Conservation (phyloP, 2,888 invertebrate genomes). For the Linyphia triangularis region DNA sequence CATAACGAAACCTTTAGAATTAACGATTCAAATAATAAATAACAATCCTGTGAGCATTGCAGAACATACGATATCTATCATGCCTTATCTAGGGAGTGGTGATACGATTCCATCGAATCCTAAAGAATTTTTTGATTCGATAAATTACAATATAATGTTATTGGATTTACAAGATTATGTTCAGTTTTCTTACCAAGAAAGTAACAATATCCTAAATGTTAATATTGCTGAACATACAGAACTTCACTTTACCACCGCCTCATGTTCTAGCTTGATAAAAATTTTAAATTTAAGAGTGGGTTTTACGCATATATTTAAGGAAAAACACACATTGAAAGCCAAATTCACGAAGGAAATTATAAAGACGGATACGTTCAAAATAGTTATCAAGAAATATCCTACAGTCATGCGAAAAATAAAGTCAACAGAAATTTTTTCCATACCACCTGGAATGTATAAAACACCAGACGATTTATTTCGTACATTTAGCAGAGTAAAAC, state of each 20-base stretch:
- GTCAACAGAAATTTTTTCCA: not conserved
- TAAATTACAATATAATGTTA: conserved; percentile 5
- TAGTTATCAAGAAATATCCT: not conserved
- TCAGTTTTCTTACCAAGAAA: not conserved
- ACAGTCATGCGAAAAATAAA: not conserved
- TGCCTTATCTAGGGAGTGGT: not conserved
- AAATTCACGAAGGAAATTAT: not conserved
- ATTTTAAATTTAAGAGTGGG: not conserved
- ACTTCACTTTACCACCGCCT: not conserved
- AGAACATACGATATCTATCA: not conserved
- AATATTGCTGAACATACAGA: not conserved
- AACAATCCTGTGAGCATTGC: not conserved
- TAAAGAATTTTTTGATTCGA: not conserved
- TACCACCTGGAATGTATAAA: conserved; percentile 33
- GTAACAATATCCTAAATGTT: not conserved
- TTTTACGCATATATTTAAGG: not conserved
- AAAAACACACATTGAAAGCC: not conserved
- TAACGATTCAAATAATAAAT: not conserved
- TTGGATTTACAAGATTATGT: not conserved
- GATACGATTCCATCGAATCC: not conserved
- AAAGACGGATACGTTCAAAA: not conserved
- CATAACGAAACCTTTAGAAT: too few species aligned
- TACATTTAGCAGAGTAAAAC: not conserved
- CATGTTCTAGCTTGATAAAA: not conserved
- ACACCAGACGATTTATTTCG: not conserved